Evolutionary conservation across 2,797 vertebrate genomes (phyloP), one percentile per base, ranked within the genome.

Genomic region (Sternarchorhynchus goeldii): DNA sequence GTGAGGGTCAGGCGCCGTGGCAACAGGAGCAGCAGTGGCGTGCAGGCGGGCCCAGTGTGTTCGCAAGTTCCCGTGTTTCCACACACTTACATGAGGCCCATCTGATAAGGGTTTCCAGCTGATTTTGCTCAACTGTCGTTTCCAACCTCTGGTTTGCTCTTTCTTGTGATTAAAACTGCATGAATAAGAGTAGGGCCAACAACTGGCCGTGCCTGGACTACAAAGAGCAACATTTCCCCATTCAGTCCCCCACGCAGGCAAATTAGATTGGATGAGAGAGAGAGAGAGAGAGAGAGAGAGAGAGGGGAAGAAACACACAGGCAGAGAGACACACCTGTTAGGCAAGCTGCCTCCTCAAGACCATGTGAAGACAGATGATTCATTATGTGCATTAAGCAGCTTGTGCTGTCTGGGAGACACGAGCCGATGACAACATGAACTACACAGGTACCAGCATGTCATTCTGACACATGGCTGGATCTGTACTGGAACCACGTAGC

Each of bases 141-240:
- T 8, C 39, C 39, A 41, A 41, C 6, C 39, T 79, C 80, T 66
- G 29, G 67, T 41, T 82, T 77, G 63, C 68, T 78, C 68, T 56
- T 25, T 57, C 83, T 50, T 84, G 87, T 88, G 81, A 92, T 89
- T 87, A 86, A 91, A 84, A 88, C 82, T 90, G 83, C 81, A 73
- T 80, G 71, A 86, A 79, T 83, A 75, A 88, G 80, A 86, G 86
- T 77, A 74, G 78, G 85, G 68, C 41, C 82, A 81, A 87, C 67
- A 78, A 83, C 78, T 73, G 59, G 75, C 81, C 89, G 90, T 92
- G 92, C 87, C 81, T 81, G 53, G 91, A 91, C 88, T 92, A 85
- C 87, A 89, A 92, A 94, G 68, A 78, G 66, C 59, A 36, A 50
- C 14, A 12, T 12, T 50, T 14, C 12, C 84, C 85, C 84, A 78